phyloP scores from a whole-genome alignment of 2,113 vertebrate species.

The Numida meleagris region DNA sequence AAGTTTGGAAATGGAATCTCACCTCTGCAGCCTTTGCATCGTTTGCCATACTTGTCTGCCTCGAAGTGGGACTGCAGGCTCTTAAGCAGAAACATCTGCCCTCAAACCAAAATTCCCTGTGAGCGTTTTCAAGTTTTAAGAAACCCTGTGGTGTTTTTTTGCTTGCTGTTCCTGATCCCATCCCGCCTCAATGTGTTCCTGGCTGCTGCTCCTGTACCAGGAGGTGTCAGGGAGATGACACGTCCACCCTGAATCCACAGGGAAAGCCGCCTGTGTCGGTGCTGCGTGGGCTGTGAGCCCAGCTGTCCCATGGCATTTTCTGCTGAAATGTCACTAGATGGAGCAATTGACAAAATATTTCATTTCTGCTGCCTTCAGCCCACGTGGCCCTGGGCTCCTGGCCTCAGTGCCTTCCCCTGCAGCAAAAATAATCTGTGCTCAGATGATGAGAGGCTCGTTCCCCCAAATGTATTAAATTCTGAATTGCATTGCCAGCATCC shows the following conservation, averaged over 20 bases:
- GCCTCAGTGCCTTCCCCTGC: not conserved
- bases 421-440: not conserved
- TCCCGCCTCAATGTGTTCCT: too few species aligned
- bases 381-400: not conserved
- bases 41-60: too few species aligned
- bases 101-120: too few species aligned
- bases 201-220: too few species aligned
- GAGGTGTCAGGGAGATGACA: not conserved
- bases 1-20: too few species aligned
- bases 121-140: too few species aligned
- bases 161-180: too few species aligned
- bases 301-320: not conserved
- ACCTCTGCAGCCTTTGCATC: too few species aligned
- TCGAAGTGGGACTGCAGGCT: too few species aligned
- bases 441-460: accelerated
- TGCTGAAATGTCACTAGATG: conserved; percentile 65
- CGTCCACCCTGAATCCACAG: accelerated
- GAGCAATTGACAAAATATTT: conserved; percentile 68
- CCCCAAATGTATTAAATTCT: not conserved
- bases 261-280: not conserved
- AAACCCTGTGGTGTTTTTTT: too few species aligned
- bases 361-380: not conserved
- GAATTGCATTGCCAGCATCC: not conserved
- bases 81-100: too few species aligned
- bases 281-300: accelerated